Percentiles rank a stretch among this genome's conserved stretches.
Evolutionary conservation across 1,140 invertebrate genomes (phyloP).

Genomic region (Theocolax elegans): DNA sequence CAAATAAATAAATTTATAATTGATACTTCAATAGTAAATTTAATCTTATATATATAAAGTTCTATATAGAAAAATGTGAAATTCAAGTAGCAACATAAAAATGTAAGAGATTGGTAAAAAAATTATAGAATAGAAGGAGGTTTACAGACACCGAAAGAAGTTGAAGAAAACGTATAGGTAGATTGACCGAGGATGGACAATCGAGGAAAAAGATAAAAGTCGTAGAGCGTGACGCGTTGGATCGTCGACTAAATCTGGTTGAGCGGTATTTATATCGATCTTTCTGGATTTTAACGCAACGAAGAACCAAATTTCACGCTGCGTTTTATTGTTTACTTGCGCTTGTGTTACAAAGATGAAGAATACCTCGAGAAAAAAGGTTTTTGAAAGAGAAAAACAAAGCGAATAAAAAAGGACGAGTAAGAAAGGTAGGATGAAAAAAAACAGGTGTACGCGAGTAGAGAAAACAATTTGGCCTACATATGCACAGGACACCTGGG

Average conservation of each 20-base stretch:
- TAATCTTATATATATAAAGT: no score
- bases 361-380: no score
- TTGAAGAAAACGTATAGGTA: neutral
- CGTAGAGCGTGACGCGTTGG: neutral
- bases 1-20: no score
- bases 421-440: neutral
- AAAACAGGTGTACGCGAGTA: neutral
- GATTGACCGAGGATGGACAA: neutral
- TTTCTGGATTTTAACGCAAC: neutral
- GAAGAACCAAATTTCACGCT: slow-evolving; percentile 4
- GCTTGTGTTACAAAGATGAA: no score
- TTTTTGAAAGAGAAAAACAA: neutral
- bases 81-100: no score
- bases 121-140: no score
- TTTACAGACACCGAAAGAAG: neutral
- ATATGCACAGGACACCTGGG: neutral
- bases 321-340: slow-evolving; percentile 1
- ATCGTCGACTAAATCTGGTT: slow-evolving; percentile 7
- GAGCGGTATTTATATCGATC: neutral
- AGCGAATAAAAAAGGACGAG: neutral
- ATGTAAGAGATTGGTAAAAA: no score
- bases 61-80: no score
- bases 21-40: no score
- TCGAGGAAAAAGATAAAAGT: neutral
- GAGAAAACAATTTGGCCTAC: slow-evolving; percentile 13